Evolutionary conservation across 2,797 vertebrate genomes (phyloP).

Genomic region (Scyliorhinus canicula): DNA sequence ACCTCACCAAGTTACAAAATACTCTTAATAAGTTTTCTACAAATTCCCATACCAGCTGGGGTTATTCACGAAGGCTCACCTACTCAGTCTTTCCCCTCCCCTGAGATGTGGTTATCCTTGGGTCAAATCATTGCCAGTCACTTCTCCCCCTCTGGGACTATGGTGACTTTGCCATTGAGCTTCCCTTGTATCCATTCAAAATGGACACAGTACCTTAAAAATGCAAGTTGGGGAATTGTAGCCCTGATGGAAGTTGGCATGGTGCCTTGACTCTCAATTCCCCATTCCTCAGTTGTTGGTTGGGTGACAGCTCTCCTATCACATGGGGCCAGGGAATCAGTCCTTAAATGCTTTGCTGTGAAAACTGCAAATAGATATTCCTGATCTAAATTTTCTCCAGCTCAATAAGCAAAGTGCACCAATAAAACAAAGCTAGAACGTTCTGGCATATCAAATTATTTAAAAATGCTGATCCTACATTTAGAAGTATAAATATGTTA

Average conservation of each 20-base stretch:
- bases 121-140: too few species aligned
- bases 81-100: too few species aligned
- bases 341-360: neutral
- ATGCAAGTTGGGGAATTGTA: neutral
- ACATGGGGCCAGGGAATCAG: neutral
- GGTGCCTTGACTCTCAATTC: neutral
- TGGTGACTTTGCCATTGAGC: neutral
- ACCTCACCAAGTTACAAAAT: neutral
- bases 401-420: neutral
- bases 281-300: neutral
- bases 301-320: neutral
- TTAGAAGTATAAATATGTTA: slow-evolving; percentile 4
- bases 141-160: too few species aligned
- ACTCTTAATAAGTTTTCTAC: neutral
- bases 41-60: too few species aligned
- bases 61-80: too few species aligned
- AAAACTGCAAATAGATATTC: neutral
- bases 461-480: slow-evolving; percentile 1
- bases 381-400: slow-evolving; percentile 7
- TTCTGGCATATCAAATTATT: neutral
- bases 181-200: neutral
- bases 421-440: neutral
- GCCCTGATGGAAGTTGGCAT: neutral
- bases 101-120: too few species aligned
- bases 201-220: neutral